phyloP scores from a whole-genome alignment of 2,797 vertebrate genomes.

The Microctenopoma steveboyesi region DNA sequence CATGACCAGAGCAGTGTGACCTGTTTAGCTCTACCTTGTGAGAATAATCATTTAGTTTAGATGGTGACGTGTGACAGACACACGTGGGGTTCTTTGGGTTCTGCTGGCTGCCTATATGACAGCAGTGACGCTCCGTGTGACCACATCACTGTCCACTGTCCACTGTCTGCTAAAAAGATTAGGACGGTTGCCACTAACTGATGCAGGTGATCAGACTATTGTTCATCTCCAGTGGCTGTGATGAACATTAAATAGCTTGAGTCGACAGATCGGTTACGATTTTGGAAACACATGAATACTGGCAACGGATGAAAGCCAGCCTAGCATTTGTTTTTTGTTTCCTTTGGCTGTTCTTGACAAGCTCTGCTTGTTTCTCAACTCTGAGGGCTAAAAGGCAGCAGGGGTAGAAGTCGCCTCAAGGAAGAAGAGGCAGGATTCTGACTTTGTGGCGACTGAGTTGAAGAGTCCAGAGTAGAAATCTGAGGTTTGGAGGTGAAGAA shows the following conservation, averaged over 20 bases:
- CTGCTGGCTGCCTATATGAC: constrained; percentile 27
- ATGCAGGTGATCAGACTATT: constrained; percentile 31
- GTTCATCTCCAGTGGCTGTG: constrained; percentile 11
- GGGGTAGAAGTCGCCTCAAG: constrained; percentile 1
- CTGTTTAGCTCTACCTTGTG: constrained; percentile 11
- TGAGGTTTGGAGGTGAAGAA: too few species aligned
- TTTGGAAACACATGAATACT: constrained; percentile 32
- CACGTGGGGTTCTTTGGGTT: constrained; percentile 7
- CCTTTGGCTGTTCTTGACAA: constrained; percentile 29
- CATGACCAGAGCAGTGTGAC: neutral
- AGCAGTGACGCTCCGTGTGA: constrained; percentile 33
- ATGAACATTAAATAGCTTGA: constrained; percentile 49
- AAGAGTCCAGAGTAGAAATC: constrained; percentile 9
- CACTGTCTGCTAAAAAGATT: constrained; percentile 44
- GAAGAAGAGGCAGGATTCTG: constrained; percentile 11
- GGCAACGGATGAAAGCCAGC: constrained; percentile 20
- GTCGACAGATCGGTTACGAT: constrained; percentile 29
- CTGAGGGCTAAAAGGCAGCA: constrained; percentile 17
- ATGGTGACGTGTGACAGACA: constrained; percentile 14
- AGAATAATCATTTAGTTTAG: constrained; percentile 23
- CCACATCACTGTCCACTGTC: constrained; percentile 31
- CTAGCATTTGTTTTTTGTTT: neutral
- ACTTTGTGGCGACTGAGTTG: neutral
- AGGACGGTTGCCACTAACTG: constrained; percentile 31
- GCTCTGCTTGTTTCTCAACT: constrained; percentile 24